phyloP scores from a whole-genome alignment of 2,113 vertebrate species.

The Nannospalax galili region DNA sequence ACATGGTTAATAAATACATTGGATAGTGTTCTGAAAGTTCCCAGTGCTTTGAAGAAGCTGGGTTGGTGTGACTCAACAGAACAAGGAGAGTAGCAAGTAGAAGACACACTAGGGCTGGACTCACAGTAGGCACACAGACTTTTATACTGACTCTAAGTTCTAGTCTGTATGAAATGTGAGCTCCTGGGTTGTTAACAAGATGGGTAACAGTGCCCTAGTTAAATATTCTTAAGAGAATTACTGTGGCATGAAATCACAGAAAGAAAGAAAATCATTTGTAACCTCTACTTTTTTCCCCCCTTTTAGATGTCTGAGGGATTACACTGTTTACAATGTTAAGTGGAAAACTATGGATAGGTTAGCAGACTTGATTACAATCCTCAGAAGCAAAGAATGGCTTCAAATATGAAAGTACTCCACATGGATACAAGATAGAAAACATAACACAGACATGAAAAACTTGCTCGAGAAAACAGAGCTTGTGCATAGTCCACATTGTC shows the following conservation, averaged over 20 bases:
- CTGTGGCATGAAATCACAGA: background rate
- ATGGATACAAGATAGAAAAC: slow-evolving; percentile 6
- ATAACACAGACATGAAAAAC: background rate
- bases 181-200: background rate
- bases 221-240: background rate
- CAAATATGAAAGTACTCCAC: background rate
- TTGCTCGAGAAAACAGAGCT: background rate
- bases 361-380: background rate
- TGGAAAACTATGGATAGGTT: background rate
- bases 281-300: background rate
- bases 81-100: rapidly evolving
- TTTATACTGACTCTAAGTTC: background rate
- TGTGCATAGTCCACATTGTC: background rate
- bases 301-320: background rate
- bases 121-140: background rate
- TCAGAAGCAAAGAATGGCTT: background rate
- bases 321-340: background rate
- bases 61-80: background rate
- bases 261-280: slow-evolving; percentile 26
- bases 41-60: background rate
- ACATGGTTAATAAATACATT: background rate
- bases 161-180: background rate
- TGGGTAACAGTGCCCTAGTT: background rate
- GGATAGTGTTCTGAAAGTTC: background rate
- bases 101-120: background rate